Base-by-base conservation (phyloP, 2,888 invertebrate genomes). In the Megastigmus dorsalis region DNA sequence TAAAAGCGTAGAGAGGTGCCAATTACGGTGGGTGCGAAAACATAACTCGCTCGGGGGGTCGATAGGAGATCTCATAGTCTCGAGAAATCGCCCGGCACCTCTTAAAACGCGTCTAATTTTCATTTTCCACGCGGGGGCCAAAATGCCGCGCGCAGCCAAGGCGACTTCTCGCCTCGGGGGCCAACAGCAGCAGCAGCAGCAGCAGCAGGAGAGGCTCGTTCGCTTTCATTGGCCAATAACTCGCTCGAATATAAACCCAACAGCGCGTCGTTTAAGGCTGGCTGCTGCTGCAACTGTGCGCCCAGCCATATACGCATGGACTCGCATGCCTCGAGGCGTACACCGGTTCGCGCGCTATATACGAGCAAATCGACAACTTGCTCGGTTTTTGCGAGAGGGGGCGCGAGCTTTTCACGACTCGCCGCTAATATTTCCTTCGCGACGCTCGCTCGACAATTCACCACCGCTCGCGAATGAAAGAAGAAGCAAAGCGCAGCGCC, bases 171-270 rank as follows among this genome's bases (percentile, higher is more conserved):
- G n/a, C 15, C 13, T 33, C 33, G 18, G n/a, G n/a, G n/a, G n/a
- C n/a, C 33, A 15, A 26, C 23, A 20, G 43, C 15, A 54, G n/a
- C n/a, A n/a, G n/a, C n/a, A n/a, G n/a, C n/a, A n/a, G n/a, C n/a
- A n/a, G n/a, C n/a, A n/a, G n/a, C n/a, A n/a, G n/a, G n/a, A n/a
- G n/a, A n/a, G 28, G 38, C 15, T 50, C 69, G 48, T 60, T 60
- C 54, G 30, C 43, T 60, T 70, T 70, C 62, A 70, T 62, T 70
- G 62, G 54, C 70, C 70, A 62, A 54, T 70, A 70, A 70, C 62
- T 70, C 48, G 15, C 5, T 52, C 59, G 60, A 59, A 30, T 41
- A 69, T 69, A 69, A 69, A 69, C 13, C 52, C 54, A 36, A 41
- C 33, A 45, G 26, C 59, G 15, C 33, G 65, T 15, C 65, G 65